Evolutionary conservation across 1,140 invertebrate genomes (phyloP), one percentile per base, ranked within the genome.

Genomic region (Aporrectodea caliginosa): DNA sequence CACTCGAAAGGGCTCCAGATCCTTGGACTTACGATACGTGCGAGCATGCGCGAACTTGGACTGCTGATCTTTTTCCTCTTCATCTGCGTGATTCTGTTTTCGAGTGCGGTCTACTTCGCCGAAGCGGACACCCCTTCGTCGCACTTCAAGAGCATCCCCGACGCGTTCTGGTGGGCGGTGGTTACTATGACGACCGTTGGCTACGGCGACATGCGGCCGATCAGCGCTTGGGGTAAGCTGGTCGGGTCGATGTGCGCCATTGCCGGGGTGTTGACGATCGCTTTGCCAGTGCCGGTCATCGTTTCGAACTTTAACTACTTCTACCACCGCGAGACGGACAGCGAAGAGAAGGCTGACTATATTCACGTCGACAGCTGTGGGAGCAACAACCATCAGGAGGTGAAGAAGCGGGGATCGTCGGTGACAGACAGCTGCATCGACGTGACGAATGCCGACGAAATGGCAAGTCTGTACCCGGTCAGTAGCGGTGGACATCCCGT

Each of bases 251-350:
- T 99, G 83, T 99, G 98, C 90, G 98, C 97, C 86, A 98, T 99
- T 90, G 97, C 97, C 88, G 98, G 98, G 91, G 97, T 99, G 75
- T 83, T 90, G 34, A 90, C 89, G 2, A 89, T 90, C 79, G 89
- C 89, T 73, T 91, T 99, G 85, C 97, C 97, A 81, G 98, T 99
- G 85, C 97, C 97, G 86, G 97, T 99, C 90, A 99, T 99, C 90
- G 97, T 99, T 84, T 98, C 97, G 89, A 99, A 99, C 91, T 99
- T 99, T 92, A 99, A 99, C 90, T 99, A 99, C 91, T 99, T 99
- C 92, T 99, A 99, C 92, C 96, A 98, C 90, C 93, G 97, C 88
- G 97, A 99, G 91, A 98, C 95, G 84, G 96, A 98, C 90, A 96
- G 97, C 81, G 85, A 85, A 73, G 86, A 88, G 74, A 86, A 86